These are phyloP conservation scores for Leiothrix lutea DNA, from an alignment of 2,113 vertebrate genomes.

Conservation along the genomic window DNA sequence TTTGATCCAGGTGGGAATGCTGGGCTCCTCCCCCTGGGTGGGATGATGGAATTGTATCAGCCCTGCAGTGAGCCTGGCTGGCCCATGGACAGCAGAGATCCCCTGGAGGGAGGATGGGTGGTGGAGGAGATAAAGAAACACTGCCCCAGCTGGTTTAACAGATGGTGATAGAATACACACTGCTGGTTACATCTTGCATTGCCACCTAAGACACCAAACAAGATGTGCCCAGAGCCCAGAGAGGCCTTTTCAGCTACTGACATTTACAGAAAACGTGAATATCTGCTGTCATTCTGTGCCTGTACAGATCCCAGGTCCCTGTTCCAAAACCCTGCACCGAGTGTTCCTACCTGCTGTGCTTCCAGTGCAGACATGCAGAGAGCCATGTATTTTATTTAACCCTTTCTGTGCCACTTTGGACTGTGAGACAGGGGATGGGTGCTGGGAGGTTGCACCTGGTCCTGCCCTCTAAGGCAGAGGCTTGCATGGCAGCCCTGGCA, in stretches of 20 bases:
- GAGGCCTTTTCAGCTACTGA: not conserved
- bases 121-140: not conserved
- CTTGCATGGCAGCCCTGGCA: not conserved
- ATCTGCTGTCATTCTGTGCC: not conserved
- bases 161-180: not conserved
- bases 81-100: not conserved
- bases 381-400: not conserved
- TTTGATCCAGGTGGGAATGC: too few relatives aligned
- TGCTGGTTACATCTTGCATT: not conserved
- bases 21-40: not conserved
- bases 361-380: not conserved
- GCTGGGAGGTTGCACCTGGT: not conserved
- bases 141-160: not conserved
- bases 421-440: accelerated
- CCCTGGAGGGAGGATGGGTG: not conserved
- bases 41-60: not conserved
- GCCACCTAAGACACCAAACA: not conserved
- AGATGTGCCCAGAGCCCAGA: not conserved
- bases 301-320: not conserved
- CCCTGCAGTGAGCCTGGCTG: not conserved
- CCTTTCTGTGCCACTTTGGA: accelerated
- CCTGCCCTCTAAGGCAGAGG: not conserved
- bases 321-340: accelerated
- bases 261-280: not conserved
- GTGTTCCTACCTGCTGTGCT: not conserved